Conservation (phyloP, 2,113 vertebrate species). For the Vicugna pacos region DNA sequence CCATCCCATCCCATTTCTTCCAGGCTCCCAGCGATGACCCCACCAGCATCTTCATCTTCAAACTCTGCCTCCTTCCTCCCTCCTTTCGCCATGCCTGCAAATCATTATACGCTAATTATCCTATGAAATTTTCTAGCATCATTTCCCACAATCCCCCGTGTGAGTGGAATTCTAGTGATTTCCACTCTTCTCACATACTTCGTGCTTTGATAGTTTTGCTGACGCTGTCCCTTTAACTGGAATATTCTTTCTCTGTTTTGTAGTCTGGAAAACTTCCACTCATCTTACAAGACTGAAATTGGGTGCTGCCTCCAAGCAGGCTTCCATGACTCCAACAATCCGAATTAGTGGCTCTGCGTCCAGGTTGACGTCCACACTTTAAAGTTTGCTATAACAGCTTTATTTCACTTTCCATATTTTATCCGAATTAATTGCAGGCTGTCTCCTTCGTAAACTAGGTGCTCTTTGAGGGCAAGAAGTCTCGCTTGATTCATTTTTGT, state of each 20-base stretch:
- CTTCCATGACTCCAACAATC: background rate
- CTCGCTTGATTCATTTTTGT: conserved; percentile 16
- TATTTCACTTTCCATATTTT: background rate
- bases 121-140: background rate
- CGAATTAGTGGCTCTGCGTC: background rate
- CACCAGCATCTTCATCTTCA: background rate
- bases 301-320: background rate
- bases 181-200: background rate
- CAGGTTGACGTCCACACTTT: background rate
- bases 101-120: background rate
- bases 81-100: background rate
- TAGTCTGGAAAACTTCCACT: background rate
- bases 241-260: background rate
- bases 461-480: background rate
- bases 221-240: background rate
- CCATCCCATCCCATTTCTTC: background rate
- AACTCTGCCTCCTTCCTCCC: background rate
- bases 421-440: background rate
- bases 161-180: background rate
- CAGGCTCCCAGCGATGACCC: background rate
- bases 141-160: background rate
- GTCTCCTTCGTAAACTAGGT: background rate
- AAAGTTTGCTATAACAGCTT: background rate
- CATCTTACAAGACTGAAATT: background rate
- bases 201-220: background rate